Evolutionary conservation across 2,888 invertebrate species (phyloP).

Genomic region (Hydropsyche betteni): DNA sequence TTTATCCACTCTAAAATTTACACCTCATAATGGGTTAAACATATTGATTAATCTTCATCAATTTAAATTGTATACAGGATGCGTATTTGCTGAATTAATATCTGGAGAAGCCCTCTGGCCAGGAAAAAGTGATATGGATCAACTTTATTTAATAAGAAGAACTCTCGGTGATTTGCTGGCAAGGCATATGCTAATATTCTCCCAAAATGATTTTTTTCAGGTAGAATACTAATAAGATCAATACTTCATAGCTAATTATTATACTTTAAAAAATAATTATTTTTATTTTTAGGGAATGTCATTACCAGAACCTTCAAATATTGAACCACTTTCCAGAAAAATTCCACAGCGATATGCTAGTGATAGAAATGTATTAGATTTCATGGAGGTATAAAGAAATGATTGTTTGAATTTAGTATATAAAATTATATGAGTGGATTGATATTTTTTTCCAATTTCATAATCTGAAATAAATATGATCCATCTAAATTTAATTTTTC

Average conservation of each 20-base stretch:
- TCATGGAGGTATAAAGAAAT: constrained; percentile 73
- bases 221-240: constrained; percentile 54
- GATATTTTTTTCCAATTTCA: too few species aligned
- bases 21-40: not conserved
- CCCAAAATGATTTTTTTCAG: constrained; percentile 89
- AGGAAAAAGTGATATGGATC: constrained; percentile 98
- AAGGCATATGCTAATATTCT: constrained; percentile 95
- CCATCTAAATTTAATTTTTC: too few species aligned
- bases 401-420: too few species aligned
- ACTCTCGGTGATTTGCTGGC: constrained; percentile 94
- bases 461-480: too few species aligned
- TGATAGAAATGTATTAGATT: constrained; percentile 79
- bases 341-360: constrained; percentile 77
- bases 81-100: constrained; percentile 87
- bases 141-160: constrained; percentile 93
- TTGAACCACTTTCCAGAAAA: constrained; percentile 86
- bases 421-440: too few species aligned
- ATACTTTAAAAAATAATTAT: not conserved
- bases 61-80: constrained; percentile 65
- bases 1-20: not conserved
- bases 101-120: constrained; percentile 97
- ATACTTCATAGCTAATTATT: not conserved
- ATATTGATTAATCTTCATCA: not conserved
- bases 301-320: constrained; percentile 88
- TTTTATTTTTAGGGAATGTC: constrained; percentile 76